Evolutionary conservation across 2,888 invertebrate genomes (phyloP).

Genomic region (Stramonita haemastoma): DNA sequence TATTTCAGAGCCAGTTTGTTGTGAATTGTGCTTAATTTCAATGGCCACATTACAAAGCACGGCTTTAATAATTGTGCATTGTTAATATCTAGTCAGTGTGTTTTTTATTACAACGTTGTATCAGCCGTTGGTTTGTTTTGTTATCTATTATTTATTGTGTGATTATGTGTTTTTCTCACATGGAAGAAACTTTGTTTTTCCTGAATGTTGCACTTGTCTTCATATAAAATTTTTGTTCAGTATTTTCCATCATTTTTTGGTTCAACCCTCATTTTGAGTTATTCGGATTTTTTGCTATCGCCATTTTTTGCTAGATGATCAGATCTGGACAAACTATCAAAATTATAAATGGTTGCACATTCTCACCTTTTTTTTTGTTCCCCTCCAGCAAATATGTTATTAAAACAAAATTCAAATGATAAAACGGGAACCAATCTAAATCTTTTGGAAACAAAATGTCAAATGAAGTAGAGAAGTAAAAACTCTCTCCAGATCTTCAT

Average conservation of each 20-base stretch:
- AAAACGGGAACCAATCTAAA: too few relatives aligned
- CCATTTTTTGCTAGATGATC: not conserved
- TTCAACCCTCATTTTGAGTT: not conserved
- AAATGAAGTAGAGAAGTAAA: too few relatives aligned
- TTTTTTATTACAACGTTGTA: not conserved
- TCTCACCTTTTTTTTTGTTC: too few relatives aligned
- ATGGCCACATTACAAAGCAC: not conserved
- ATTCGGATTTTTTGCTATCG: not conserved
- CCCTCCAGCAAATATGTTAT: too few relatives aligned
- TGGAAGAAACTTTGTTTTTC: too few relatives aligned
- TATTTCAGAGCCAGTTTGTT: not conserved
- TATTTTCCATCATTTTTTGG: not conserved
- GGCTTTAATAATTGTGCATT: not conserved
- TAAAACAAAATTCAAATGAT: too few relatives aligned
- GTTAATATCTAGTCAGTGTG: constrained; percentile 27
- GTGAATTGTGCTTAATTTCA: not conserved
- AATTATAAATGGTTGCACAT: too few relatives aligned
- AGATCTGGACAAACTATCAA: too few relatives aligned
- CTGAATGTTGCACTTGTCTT: too few relatives aligned
- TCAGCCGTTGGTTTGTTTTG: constrained; percentile 6
- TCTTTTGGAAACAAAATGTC: too few relatives aligned
- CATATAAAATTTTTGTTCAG: not conserved
- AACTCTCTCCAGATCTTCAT: too few relatives aligned
- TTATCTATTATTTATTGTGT: constrained; percentile 4
- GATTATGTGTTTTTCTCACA: not conserved